Evolutionary conservation across 2,113 vertebrate genomes (phyloP), one percentile per base, ranked within the genome.

Genomic region (Gadus macrocephalus): DNA sequence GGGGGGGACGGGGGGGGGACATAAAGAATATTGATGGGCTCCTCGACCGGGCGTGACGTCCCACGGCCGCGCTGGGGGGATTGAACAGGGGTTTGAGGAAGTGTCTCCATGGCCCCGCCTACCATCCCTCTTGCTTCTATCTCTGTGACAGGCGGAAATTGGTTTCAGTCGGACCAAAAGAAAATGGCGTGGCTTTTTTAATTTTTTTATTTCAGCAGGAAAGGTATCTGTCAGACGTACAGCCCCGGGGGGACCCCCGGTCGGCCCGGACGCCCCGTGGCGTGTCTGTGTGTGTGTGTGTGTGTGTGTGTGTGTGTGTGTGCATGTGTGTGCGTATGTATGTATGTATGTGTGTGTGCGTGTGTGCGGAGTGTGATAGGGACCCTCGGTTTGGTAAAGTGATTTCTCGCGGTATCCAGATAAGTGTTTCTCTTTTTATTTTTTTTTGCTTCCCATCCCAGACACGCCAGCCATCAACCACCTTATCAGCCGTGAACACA

Each of bases 401-500:
- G 15, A 59, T 80, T 71, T 68, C 53, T 71, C 62, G 42, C 79
- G 75, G 78, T 71, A 80, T 70, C 68, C 64, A 81, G 79, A 85
- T 87, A 84, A 86, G 75, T 83, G 78, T 81, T 77, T 78, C 70
- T 35, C 31, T 35, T 35, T 35, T 3, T 20, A 20, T 20, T 35
- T 35, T 49, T 49, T 49, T 49, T 49, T 80, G 64, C 76, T 49
- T 15, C 9, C 74, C 73, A 83, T 86, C 77, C 76, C 68, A 71
- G 74, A 78, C 73, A 55, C 77, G 79, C 68, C 73, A 71, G 69
- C 68, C 28, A 28, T 49, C 42, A 3, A 71, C 70, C 25, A 66
- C 74, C 88, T 91, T 91, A 91, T 93, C 90, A 86, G 85, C 72
- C 66, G 6, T 5, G 56, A 85, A 84, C 89, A 91, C 87, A 78